A percentile compares a stretch with the other conserved stretches of the same genome.
Evolutionary conservation across 1,140 invertebrate species (phyloP).

Genomic region (Drosophila repleta): DNA sequence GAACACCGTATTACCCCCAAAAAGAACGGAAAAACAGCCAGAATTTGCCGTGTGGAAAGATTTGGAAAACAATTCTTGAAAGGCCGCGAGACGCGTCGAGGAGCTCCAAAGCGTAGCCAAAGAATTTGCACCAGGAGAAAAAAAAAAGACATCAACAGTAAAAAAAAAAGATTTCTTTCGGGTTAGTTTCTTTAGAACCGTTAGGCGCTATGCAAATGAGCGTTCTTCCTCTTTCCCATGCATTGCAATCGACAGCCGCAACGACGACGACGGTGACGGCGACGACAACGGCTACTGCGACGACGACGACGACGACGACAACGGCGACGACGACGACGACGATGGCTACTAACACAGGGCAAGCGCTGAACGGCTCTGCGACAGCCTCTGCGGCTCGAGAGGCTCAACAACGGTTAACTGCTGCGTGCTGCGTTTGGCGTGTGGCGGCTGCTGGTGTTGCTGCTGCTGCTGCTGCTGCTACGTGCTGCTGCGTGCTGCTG

Average conservation of each 20-base stretch:
- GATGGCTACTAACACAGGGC: conserved; percentile 20
- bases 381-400: conserved; percentile 18
- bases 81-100: background rate
- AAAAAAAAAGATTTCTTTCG: conserved; percentile 37
- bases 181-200: conserved; percentile 39
- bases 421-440: conserved; percentile 33
- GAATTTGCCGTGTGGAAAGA: background rate
- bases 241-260: conserved; percentile 28
- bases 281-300: background rate
- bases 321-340: background rate
- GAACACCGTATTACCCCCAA: background rate
- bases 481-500: conserved; percentile 33
- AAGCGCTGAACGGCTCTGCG: conserved; percentile 22
- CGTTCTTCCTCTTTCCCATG: conserved; percentile 43
- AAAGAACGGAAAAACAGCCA: background rate
- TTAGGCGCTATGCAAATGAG: conserved; percentile 48
- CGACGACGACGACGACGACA: background rate
- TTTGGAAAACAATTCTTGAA: background rate
- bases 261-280: background rate
- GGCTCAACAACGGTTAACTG: conserved; percentile 26
- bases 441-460: too few species aligned
- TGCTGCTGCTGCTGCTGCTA: conserved; percentile 36
- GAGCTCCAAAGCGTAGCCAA: background rate
- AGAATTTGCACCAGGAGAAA: conserved; percentile 26
- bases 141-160: conserved; percentile 14